Base-by-base conservation (phyloP, 1,140 invertebrate genomes). In the Nasonia vitripennis region DNA sequence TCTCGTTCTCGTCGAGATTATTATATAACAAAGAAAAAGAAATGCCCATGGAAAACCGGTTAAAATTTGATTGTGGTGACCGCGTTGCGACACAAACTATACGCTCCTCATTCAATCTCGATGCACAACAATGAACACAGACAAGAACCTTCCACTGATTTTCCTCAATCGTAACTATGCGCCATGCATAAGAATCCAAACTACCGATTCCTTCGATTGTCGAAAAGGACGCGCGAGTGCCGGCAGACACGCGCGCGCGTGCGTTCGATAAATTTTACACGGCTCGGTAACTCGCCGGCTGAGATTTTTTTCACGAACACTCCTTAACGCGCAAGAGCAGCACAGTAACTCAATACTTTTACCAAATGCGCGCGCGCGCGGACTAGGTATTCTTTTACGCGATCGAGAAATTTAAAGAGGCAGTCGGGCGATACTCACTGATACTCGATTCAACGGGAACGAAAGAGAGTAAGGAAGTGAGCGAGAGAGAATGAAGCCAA, bases 391-490 rank as follows among this genome's bases (percentile, higher is more conserved):
- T 75, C 84, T 41, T 81, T 85, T 81, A 75, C 71, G 84, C 70
- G 78, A 70, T 77, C 84, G 34, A 68, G 84, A 55, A 81, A 85
- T 81, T 81, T 62, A 81, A 85, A 85, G 84, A 67, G 78, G 75
- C 77, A 41, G 51, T 48, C 45, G 75, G 14, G 11, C 55, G 62
- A 86, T 86, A 86, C 84, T 86, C 84, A 86, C 84, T 86, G 84
- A 74, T 70, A 55, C 79, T 41, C 79, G 78, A 74, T 23, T 68
- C 27, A 34, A 45, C 41, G 78, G 27, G 45, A 45, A 70, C n/a
- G 78, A 71, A 41, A 7, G 45, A 48, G 80, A 41, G 12, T 6
- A 23, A 12, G 55, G n/a, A 23, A n/a, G 71, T 62, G 74, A 68
- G 41, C 4, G 34, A 34, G 62, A 51, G 27, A 31, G 77, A 31